Evolutionary conservation across 2,888 invertebrate genomes (phyloP).

Genomic region (Neria commutata): DNA sequence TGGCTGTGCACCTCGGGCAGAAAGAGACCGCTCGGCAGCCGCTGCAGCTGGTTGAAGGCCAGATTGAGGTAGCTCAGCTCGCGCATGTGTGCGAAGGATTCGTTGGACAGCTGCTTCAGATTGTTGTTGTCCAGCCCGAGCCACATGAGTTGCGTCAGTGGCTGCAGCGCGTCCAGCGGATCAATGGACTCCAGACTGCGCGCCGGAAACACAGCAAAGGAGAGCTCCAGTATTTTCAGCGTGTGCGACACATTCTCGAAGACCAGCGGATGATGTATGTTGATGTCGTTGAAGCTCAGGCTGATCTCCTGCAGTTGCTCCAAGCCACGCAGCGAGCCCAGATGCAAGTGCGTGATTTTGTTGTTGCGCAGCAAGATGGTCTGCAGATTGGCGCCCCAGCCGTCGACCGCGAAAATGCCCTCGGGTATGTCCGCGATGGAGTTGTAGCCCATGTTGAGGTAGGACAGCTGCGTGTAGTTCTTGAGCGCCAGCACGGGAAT

Average conservation of each 20-base stretch:
- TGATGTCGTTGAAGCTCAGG: conserved; percentile 88
- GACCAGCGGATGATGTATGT: conserved; percentile 79
- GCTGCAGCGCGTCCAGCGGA: conserved; percentile 77
- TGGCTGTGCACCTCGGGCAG: conserved; percentile 73
- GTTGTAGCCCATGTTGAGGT: conserved; percentile 88
- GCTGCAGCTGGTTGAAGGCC: conserved; percentile 81
- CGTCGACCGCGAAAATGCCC: conserved; percentile 70
- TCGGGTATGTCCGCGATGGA: conserved; percentile 78
- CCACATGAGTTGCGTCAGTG: conserved; percentile 78
- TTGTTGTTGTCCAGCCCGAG: conserved; percentile 88
- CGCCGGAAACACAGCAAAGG: conserved; percentile 78
- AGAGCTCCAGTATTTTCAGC: conserved; percentile 82
- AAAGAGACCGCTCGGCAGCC: conserved; percentile 73
- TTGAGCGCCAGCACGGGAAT: conserved; percentile 74
- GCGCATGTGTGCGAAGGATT: conserved; percentile 73
- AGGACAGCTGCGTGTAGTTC: conserved; percentile 77
- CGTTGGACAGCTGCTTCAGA: conserved; percentile 73
- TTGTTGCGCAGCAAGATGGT: conserved; percentile 85
- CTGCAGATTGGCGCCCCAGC: conserved; percentile 80
- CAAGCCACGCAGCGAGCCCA: conserved; percentile 75
- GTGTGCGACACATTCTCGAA: conserved; percentile 78
- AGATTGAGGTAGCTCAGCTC: conserved; percentile 82
- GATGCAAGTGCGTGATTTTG: conserved; percentile 75
- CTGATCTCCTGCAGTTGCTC: conserved; percentile 84
- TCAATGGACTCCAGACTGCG: conserved; percentile 64